Base-by-base conservation (phyloP, 2,113 vertebrate species). In the Acrocephalus arundinaceus region DNA sequence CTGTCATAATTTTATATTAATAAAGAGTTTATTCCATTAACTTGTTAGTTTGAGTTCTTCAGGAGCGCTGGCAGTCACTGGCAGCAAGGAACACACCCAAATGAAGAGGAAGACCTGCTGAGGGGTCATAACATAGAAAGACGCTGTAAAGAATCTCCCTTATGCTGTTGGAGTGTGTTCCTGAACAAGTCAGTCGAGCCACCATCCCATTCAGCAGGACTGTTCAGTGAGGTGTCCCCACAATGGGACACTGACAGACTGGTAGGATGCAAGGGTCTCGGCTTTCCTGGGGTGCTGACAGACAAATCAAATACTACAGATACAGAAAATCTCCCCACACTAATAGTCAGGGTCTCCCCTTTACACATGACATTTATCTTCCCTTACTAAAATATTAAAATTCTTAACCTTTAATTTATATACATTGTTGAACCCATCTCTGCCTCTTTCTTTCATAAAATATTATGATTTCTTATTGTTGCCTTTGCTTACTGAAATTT, bases 21-120 rank as follows among this genome's bases (percentile, higher is more conserved):
- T 24, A 35, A 20, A n/a, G 41, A n/a, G 3, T 30, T 59, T 35
- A 35, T 43, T 55, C 9, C 9, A 16, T 35, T 31, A 49, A 49
- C 5, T 7, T 7, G 13, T 17, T 35, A 3, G 35, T 59, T 16
- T 31, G 31, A 67, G 9, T 6, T 41, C 16, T 51, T 51, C 62
- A 58, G 0, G 1, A 28, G 16, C 1, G 0, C 20, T 31, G 71
- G 35, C 31, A 43, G 35, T 35, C 4, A 1, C 45, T 25, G 31
- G 8, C 35, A 51, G 25, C 4, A 25, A 21, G 25, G 17, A 51
- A 67, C 11, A 58, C 2, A 51, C 16, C 3, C 10, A 21, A 21
- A 67, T 25, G 10, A 67, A 35, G 30, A 41, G 19, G 4, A 66
- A 35, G 24, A 43, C 14, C 7, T 49, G 7, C 11, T 31, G 21